phyloP scores from a whole-genome alignment of 2,888 invertebrate species.

The Hirudinaria manillensis region DNA sequence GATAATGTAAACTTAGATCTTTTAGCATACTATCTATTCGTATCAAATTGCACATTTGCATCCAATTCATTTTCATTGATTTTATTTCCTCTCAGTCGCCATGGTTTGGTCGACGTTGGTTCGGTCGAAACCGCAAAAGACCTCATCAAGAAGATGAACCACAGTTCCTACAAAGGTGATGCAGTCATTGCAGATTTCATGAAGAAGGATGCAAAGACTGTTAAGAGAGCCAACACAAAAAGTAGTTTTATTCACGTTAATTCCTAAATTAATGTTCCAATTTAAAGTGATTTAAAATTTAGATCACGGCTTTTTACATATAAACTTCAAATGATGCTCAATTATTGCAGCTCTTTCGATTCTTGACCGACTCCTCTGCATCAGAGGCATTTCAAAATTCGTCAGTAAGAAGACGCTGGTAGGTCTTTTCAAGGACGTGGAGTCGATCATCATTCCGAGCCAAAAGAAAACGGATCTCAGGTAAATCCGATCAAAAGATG shows the following conservation, averaged over 20 bases:
- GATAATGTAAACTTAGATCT: background rate
- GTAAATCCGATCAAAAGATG: background rate
- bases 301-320: too few species aligned
- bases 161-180: background rate
- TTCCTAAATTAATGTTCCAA: too few species aligned
- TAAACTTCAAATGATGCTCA: too few species aligned
- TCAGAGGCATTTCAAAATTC: slow-evolving; percentile 15
- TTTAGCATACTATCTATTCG: background rate
- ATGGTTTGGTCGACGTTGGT: background rate
- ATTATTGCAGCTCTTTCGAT: background rate
- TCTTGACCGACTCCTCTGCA: slow-evolving; percentile 3
- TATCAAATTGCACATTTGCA: background rate
- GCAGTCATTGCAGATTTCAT: background rate
- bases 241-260: too few species aligned
- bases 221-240: too few species aligned
- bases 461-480: slow-evolving; percentile 3
- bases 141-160: background rate
- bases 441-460: slow-evolving; percentile 18
- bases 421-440: slow-evolving; percentile 22
- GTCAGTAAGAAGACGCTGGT: slow-evolving; percentile 23
- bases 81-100: background rate
- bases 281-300: too few species aligned
- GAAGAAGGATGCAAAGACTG: background rate
- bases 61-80: background rate
- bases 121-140: background rate